Evolutionary conservation across 2,797 vertebrate species (phyloP).

Genomic region (Vireo griseus): DNA sequence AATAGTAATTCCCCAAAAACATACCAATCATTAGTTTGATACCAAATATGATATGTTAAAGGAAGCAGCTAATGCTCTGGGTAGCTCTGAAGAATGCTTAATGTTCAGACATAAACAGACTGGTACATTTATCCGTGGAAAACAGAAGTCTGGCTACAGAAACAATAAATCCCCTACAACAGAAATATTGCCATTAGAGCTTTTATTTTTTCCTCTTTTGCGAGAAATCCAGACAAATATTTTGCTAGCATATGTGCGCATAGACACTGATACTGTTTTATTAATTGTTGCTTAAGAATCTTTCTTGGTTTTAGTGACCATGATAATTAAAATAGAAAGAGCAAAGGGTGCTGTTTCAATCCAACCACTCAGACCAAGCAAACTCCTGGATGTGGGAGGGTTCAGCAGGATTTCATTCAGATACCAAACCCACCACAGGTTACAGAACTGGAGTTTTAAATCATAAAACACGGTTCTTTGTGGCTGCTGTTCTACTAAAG

Average conservation of each 20-base stretch:
- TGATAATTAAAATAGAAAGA: accelerated
- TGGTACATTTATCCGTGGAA: not conserved
- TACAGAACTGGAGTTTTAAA: not conserved
- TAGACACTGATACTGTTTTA: not conserved
- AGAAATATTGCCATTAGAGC: not conserved
- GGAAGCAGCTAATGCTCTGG: not conserved
- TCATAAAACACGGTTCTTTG: not conserved
- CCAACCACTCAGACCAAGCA: not conserved
- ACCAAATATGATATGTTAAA: not conserved
- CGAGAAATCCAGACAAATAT: not conserved
- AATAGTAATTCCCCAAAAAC: not conserved
- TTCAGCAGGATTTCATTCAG: not conserved
- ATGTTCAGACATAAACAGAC: not conserved
- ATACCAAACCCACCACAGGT: not conserved
- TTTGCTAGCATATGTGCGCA: not conserved
- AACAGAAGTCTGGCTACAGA: constrained; percentile 13
- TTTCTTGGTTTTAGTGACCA: not conserved
- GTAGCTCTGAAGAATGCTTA: not conserved
- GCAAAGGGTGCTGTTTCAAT: not conserved
- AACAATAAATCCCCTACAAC: not conserved
- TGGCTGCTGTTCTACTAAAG: not conserved
- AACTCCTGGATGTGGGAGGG: not conserved
- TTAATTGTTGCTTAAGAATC: not conserved
- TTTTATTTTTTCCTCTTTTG: not conserved
- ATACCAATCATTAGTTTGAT: not conserved